Evolutionary conservation across 1,140 invertebrate species (phyloP), one percentile per base, ranked within the genome.

Genomic region (Pollicipes pollicipes): DNA sequence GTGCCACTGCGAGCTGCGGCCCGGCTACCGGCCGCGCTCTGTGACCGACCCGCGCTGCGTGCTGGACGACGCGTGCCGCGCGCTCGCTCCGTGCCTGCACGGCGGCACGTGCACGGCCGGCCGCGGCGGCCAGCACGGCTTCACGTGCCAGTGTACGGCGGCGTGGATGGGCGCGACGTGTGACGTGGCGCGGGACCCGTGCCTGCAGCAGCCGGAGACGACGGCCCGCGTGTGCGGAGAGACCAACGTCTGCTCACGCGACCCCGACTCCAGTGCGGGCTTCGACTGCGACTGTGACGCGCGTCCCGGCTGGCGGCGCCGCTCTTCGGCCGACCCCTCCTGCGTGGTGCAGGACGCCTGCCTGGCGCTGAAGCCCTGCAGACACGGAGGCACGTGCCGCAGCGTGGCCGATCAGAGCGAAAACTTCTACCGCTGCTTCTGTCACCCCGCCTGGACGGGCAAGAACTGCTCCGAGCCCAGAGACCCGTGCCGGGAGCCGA

Each of bases 341-440:
- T 68, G 69, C 75, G 45, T 73, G 71, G 28, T 80, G 74, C 73
- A 66, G 10, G 64, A 66, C 17, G 64, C 64, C 3, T 66, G 64
- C 28, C 64, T 66, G 27, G 75, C 75, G 31, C 69, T 71, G 17
- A 74, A 73, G 66, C 81, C 81, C 0, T 84, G 83, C 75, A 72
- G 78, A 35, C 79, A 84, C 73, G 80, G 79, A 10, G 81, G 45
- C 13, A 58, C 45, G 2, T 58, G 45, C 17, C 45, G 45, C 24
- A 58, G 24, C 45, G 45, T 58, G 45, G 45, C 45, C 10, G 45
- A 58, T 21, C 45, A 58, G 45, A 2, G 13, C 2, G 45, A 58
- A 10, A 21, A 21, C 45, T 58, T 58, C 21, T 58, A 58, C 45
- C 45, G 45, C 45, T 58, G 45, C 45, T 58, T 58, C 27, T 66